A percentile compares a stretch with the other conserved stretches of the same genome.
These are phyloP conservation scores for Gisinianus flammeolus DNA, from an alignment of 2,888 invertebrate species.

Conservation along the genomic window DNA sequence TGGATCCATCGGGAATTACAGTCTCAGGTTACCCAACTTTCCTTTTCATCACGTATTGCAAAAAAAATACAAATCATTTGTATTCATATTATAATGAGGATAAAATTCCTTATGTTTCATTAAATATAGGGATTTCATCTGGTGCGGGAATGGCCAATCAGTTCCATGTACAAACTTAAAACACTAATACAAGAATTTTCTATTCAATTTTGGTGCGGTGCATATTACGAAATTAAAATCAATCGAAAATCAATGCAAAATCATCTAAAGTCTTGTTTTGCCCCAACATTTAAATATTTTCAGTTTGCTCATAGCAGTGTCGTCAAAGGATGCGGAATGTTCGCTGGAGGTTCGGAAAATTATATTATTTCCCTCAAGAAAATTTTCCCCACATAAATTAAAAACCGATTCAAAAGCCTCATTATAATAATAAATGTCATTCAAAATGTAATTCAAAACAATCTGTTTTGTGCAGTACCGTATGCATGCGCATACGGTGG, in stretches of 20 bases:
- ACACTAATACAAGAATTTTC: no score
- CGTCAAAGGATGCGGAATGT: background rate
- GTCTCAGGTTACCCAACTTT: background rate
- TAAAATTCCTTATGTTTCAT: background rate
- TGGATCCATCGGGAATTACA: background rate
- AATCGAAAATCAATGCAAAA: background rate
- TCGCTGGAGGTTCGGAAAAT: background rate
- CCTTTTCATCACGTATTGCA: no score
- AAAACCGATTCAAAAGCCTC: background rate
- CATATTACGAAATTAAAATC: background rate
- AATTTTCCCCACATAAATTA: background rate
- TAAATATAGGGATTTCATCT: background rate
- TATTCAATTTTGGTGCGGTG: no score
- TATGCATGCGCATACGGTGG: background rate
- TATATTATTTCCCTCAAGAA: background rate
- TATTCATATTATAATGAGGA: background rate
- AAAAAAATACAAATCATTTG: background rate
- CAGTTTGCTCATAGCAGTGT: background rate
- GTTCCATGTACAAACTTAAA: background rate
- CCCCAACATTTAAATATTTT: background rate
- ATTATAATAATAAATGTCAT: background rate
- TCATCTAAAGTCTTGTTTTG: background rate
- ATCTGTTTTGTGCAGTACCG: background rate
- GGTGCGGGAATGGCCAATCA: background rate
- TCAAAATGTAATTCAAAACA: background rate